Evolutionary conservation across 2,888 invertebrate genomes (phyloP).

Genomic region (Cosmopolites sordidus): DNA sequence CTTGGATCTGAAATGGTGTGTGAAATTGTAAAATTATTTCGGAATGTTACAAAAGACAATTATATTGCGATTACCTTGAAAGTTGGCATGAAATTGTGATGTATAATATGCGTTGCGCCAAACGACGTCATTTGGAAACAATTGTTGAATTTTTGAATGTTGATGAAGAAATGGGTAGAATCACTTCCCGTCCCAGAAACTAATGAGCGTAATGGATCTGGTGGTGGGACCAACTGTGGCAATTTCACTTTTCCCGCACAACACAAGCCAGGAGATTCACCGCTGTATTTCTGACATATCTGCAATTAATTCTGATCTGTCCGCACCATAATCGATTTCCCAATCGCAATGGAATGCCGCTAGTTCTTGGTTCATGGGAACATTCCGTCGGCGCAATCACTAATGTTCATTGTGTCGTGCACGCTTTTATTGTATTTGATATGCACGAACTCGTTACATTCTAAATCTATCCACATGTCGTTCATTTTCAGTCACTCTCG

Average conservation of each 20-base stretch:
- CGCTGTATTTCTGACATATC: background rate
- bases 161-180: constrained; percentile 3
- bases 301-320: constrained; percentile 25
- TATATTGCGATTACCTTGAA: too few species aligned
- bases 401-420: too few species aligned
- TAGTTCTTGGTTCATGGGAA: too few species aligned
- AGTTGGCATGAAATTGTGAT: background rate
- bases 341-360: too few species aligned
- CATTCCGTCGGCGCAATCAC: too few species aligned
- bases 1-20: background rate
- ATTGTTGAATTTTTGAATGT: constrained; percentile 11
- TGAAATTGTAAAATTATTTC: too few species aligned
- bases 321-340: too few species aligned
- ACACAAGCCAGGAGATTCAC: constrained; percentile 10
- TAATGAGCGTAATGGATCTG: constrained; percentile 8
- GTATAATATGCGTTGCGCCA: background rate
- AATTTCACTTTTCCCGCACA: constrained; percentile 14
- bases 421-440: too few species aligned
- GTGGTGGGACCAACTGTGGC: constrained; percentile 3
- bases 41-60: too few species aligned
- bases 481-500: too few species aligned
- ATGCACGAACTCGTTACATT: too few species aligned
- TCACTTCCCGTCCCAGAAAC: background rate
- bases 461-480: too few species aligned
- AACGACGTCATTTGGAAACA: constrained; percentile 6